Percentiles rank a stretch among this genome's conserved stretches.
Conservation (phyloP, 2,113 vertebrate species). For the Aleadryas rufinucha region DNA sequence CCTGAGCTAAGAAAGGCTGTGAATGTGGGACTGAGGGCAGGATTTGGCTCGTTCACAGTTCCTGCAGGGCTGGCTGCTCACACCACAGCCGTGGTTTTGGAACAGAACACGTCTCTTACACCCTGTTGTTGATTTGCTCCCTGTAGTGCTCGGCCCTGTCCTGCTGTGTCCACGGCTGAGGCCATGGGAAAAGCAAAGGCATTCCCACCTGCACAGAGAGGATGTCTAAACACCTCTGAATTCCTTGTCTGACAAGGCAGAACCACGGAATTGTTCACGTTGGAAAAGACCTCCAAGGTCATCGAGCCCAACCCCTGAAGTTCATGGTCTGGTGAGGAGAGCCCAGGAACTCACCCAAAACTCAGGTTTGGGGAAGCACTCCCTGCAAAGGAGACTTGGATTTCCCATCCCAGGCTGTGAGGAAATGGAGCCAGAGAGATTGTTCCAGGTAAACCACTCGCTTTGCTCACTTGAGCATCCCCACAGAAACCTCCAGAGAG, state of each 20-base stretch:
- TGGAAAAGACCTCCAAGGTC: not conserved
- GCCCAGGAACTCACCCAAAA: not conserved
- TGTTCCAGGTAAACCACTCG: not conserved
- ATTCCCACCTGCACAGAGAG: not conserved
- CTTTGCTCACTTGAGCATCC: not conserved
- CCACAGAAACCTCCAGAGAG: not conserved
- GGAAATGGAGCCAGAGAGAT: not conserved
- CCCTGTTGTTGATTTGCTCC: not conserved
- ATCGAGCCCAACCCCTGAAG: fast-evolving
- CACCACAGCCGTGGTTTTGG: not conserved
- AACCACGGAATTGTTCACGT: not conserved
- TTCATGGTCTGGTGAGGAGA: not conserved
- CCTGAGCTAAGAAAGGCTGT: not conserved
- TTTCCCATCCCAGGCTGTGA: not conserved
- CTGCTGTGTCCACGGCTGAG: not conserved
- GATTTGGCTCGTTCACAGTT: not conserved
- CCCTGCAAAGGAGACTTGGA: not conserved
- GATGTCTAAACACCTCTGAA: not conserved
- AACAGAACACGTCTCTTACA: not conserved
- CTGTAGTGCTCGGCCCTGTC: not conserved
- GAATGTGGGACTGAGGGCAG: not conserved
- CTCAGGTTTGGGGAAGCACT: not conserved
- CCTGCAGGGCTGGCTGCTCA: not conserved
- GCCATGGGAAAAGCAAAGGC: not conserved
- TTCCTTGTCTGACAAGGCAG: not conserved